phyloP scores from a whole-genome alignment of 1,140 invertebrate species.

The Scaptomyza hsui region DNA sequence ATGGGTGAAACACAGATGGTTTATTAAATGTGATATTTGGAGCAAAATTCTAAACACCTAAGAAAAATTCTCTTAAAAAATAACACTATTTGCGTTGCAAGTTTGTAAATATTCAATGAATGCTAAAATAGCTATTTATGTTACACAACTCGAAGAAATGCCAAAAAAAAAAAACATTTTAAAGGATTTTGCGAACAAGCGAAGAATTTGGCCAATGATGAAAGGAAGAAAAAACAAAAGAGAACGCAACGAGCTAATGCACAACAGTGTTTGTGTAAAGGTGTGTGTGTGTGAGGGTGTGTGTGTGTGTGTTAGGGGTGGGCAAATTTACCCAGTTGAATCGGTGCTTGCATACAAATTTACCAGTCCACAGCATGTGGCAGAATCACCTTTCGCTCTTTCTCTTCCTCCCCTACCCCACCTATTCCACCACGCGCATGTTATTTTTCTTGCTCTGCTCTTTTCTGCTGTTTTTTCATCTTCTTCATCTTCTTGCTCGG shows the following conservation, averaged over 20 bases:
- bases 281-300: conserved; percentile 11
- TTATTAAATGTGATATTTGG: no score
- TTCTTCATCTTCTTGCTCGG: conserved; percentile 2
- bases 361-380: conserved; percentile 9
- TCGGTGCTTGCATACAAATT: conserved; percentile 42
- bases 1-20: background rate
- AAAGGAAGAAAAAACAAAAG: conserved; percentile 40
- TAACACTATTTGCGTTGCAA: no score
- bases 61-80: no score
- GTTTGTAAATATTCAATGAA: conserved; percentile 19
- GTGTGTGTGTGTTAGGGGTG: background rate
- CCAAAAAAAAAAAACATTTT: conserved; percentile 72
- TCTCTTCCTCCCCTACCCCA: conserved; percentile 3
- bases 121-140: conserved; percentile 15
- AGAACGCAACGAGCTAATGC: conserved; percentile 24
- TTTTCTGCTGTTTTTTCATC: background rate
- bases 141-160: conserved; percentile 33
- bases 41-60: no score
- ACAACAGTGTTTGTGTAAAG: conserved; percentile 3
- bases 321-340: conserved; percentile 28
- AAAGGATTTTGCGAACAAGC: conserved; percentile 53
- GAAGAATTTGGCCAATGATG: conserved; percentile 41
- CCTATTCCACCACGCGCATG: conserved; percentile 6
- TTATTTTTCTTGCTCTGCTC: background rate
- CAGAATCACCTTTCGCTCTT: conserved; percentile 9